phyloP scores from a whole-genome alignment of 2,888 invertebrate genomes.

The Cosmia pyralina region DNA sequence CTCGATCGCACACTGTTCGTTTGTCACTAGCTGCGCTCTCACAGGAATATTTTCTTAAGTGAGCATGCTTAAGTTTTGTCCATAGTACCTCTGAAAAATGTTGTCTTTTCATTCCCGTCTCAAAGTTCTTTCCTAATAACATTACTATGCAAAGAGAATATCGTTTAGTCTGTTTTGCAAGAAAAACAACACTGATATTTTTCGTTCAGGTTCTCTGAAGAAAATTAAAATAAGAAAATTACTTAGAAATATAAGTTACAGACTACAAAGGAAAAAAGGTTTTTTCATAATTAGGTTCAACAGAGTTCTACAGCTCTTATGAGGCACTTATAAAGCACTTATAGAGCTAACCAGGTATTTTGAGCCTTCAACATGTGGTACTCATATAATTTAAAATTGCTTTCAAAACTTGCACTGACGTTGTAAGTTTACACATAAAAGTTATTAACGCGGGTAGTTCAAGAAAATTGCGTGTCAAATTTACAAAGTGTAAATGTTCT shows the following conservation, averaged over 20 bases:
- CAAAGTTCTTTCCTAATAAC: neutral
- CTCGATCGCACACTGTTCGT: no score
- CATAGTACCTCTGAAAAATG: no score
- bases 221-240: constrained; percentile 21
- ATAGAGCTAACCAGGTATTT: neutral
- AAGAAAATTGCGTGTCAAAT: constrained; percentile 7
- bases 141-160: neutral
- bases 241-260: constrained; percentile 23
- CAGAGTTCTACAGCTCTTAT: neutral
- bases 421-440: constrained; percentile 20
- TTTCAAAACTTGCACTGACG: constrained; percentile 23
- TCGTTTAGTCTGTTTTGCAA: neutral
- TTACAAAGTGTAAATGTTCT: constrained; percentile 19
- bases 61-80: no score
- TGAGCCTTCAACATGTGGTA: neutral
- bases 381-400: constrained; percentile 22
- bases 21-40: no score
- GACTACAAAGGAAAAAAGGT: constrained; percentile 24
- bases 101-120: neutral
- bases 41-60: no score
- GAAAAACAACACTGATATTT: constrained; percentile 20
- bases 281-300: constrained; percentile 31
- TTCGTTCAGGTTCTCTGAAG: constrained; percentile 9
- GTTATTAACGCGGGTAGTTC: constrained; percentile 14
- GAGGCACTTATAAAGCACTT: neutral